Evolutionary conservation across 2,113 vertebrate genomes (phyloP).

Genomic region (Larimichthys polyactis): DNA sequence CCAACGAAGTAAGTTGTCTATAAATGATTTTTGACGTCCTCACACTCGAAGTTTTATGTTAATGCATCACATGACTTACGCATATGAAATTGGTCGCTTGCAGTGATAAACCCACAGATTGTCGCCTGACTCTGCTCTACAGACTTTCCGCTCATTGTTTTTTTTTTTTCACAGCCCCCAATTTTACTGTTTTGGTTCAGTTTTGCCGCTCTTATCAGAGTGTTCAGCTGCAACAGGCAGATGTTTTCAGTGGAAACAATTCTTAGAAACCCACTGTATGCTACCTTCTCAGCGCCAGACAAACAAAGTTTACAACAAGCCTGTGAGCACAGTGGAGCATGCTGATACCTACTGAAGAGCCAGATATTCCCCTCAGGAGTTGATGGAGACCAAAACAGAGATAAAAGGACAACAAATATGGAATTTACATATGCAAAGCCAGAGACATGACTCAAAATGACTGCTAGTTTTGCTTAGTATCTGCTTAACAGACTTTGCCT

Average conservation of each 20-base stretch:
- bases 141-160: background rate
- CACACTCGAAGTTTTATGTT: background rate
- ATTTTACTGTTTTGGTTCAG: background rate
- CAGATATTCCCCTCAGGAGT: background rate
- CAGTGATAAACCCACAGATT: background rate
- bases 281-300: background rate
- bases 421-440: background rate
- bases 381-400: background rate
- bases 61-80: background rate
- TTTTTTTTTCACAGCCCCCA: background rate
- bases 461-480: background rate
- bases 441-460: background rate
- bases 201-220: background rate
- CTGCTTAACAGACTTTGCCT: background rate
- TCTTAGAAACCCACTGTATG: background rate
- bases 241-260: background rate
- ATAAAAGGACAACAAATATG: background rate
- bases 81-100: background rate
- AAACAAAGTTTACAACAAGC: background rate
- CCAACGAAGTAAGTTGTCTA: conserved; percentile 73
- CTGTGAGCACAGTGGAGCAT: background rate
- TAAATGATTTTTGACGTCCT: conserved; percentile 7
- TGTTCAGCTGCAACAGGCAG: background rate
- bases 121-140: background rate
- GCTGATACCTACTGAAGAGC: background rate